Evolutionary conservation across 1,140 invertebrate species (phyloP), one percentile per base, ranked within the genome.

Genomic region (Drosophila orena): DNA sequence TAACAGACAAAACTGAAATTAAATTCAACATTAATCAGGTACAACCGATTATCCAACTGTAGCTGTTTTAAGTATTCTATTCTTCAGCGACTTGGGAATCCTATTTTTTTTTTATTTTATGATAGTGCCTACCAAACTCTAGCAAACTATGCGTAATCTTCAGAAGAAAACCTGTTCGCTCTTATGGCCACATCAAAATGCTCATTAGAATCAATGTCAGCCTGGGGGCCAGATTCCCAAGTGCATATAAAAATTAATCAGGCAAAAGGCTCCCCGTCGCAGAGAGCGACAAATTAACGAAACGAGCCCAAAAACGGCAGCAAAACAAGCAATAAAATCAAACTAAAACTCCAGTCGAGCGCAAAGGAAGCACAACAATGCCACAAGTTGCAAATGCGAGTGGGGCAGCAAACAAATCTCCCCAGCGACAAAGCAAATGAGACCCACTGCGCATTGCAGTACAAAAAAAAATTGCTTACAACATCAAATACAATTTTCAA

Each of bases 361-460:
- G 27, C 8, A 43, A 44, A 38, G 66, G 37, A 38, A 58, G 27
- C 24, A 30, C 54, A 71, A 71, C 69, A 72, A 72, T 72, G 60
- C 52, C 72, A 72, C 81, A 85, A 85, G 81, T 80, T 84, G 81
- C 80, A 85, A 79, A 80, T 77, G 55, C 75, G 55, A 73, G 52
- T 55, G 69, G 50, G 44, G 42, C 56, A 66, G 54, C 58, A 80
- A 71, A 69, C 68, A 81, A 85, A 81, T 88, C 79, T 89, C 76
- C 83, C 83, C 61, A 69, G 79, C 66, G 83, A 88, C 83, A 83
- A 88, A 88, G 76, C 78, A 86, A 86, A 86, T 88, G 78, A 86
- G 78, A 86, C 74, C 64, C 73, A 85, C 49, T 78, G 80, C 70
- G 59, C 43, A 55, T 22, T 5, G 37, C 40, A 73, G 15, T 27